phyloP scores from a whole-genome alignment of 2,113 vertebrate genomes.

The Lamprologus callipterus region DNA sequence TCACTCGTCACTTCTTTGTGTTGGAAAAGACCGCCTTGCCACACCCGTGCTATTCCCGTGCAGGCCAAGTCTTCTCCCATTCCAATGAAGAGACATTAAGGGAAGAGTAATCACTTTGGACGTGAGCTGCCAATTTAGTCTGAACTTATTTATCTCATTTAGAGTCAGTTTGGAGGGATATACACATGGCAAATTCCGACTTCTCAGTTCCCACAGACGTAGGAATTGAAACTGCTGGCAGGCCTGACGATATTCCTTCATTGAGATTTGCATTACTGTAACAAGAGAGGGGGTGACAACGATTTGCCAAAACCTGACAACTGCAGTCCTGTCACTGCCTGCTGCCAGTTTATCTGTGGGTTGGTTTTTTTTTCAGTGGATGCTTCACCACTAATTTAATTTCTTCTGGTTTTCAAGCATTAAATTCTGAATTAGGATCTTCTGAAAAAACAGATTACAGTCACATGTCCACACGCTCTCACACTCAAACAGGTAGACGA shows the following conservation, averaged over 20 bases:
- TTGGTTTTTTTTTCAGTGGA: background rate
- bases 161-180: conserved; percentile 51
- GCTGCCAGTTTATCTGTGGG: conserved; percentile 36
- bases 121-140: conserved; percentile 57
- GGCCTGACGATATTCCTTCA: conserved; percentile 19
- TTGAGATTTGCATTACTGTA: conserved; percentile 44
- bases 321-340: conserved; percentile 33
- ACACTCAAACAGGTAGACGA: background rate
- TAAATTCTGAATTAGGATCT: conserved; percentile 17
- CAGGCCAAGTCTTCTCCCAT: conserved; percentile 51
- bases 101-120: conserved; percentile 59
- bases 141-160: conserved; percentile 62
- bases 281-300: conserved; percentile 35
- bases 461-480: background rate
- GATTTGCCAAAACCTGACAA: conserved; percentile 43
- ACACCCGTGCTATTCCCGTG: conserved; percentile 28
- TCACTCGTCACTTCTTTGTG: conserved; percentile 63
- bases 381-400: conserved; percentile 26
- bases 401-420: conserved; percentile 27
- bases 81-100: conserved; percentile 60
- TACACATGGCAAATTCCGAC: conserved; percentile 39
- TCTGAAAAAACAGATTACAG: background rate
- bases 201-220: conserved; percentile 45
- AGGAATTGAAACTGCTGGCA: conserved; percentile 28
- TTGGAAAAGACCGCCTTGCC: conserved; percentile 40